Evolutionary conservation across 2,797 vertebrate genomes (phyloP).

Genomic region (Staurois parvus): DNA sequence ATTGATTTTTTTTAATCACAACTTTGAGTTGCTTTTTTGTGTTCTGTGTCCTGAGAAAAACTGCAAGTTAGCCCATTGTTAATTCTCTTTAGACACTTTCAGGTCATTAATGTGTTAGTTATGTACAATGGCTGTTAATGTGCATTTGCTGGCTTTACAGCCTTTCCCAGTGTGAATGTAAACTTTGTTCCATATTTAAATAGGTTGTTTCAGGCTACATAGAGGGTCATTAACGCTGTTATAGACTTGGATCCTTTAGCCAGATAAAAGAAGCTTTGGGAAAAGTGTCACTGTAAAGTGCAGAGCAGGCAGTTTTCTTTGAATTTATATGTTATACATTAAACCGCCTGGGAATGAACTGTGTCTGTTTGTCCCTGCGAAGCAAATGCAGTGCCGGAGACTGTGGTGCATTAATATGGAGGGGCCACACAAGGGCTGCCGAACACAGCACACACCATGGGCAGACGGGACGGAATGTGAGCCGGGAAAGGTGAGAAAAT

Average conservation of each 20-base stretch:
- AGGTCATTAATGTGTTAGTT: conserved; percentile 6
- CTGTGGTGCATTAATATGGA: conserved; percentile 96
- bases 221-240: conserved; percentile 31
- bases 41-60: not conserved
- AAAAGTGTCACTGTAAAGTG: conserved; percentile 44
- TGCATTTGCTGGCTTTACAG: conserved; percentile 24
- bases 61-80: not conserved
- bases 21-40: not conserved
- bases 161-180: conserved; percentile 36
- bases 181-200: conserved; percentile 49
- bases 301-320: conserved; percentile 35
- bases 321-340: conserved; percentile 46
- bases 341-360: conserved; percentile 33
- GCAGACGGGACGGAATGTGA: conserved; percentile 96
- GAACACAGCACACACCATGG: conserved; percentile 98
- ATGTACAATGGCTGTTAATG: not conserved
- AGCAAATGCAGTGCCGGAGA: conserved; percentile 93
- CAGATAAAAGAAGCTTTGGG: conserved; percentile 34
- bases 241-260: conserved; percentile 26
- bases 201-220: conserved; percentile 41
- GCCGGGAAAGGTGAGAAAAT: conserved; percentile 86
- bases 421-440: conserved; percentile 91
- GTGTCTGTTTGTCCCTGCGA: conserved; percentile 22
- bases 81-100: not conserved
- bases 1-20: not conserved